phyloP scores from a whole-genome alignment of 2,888 invertebrate species.

The Ochropleura leucogaster region DNA sequence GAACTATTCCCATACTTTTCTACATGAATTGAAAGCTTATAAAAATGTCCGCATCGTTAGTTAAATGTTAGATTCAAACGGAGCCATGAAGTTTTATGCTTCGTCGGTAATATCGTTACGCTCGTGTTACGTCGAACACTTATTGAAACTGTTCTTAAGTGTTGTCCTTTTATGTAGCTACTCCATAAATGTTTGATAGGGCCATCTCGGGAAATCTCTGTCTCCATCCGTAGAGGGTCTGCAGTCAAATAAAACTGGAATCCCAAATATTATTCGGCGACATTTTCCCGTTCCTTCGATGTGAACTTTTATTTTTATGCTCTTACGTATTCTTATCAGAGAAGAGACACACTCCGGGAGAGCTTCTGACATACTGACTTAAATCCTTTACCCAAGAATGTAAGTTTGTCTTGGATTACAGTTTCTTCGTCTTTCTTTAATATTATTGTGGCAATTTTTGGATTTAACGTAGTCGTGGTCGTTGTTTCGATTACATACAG shows the following conservation, averaged over 20 bases:
- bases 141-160: slow-evolving; percentile 90
- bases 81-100: slow-evolving; percentile 61
- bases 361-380: slow-evolving; percentile 88
- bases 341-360: slow-evolving; percentile 86
- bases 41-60: slow-evolving; percentile 57
- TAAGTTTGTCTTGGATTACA: slow-evolving; percentile 81
- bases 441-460: slow-evolving; percentile 70
- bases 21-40: slow-evolving; percentile 6
- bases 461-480: slow-evolving; percentile 55
- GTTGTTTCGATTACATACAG: slow-evolving; percentile 42
- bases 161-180: slow-evolving; percentile 90
- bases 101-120: slow-evolving; percentile 71
- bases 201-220: slow-evolving; percentile 90
- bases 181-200: slow-evolving; percentile 91
- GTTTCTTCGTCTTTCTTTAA: slow-evolving; percentile 71
- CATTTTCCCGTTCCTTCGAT: slow-evolving; percentile 89
- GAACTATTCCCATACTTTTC: neutral
- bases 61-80: slow-evolving; percentile 54
- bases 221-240: slow-evolving; percentile 90
- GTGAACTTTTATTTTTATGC: slow-evolving; percentile 91
- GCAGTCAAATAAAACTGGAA: slow-evolving; percentile 90
- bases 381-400: slow-evolving; percentile 83
- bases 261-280: slow-evolving; percentile 90
- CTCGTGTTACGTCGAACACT: slow-evolving; percentile 84
- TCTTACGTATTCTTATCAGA: slow-evolving; percentile 90